Base-by-base conservation (phyloP, 2,113 vertebrate species). In the Corythornis madagascariensis region DNA sequence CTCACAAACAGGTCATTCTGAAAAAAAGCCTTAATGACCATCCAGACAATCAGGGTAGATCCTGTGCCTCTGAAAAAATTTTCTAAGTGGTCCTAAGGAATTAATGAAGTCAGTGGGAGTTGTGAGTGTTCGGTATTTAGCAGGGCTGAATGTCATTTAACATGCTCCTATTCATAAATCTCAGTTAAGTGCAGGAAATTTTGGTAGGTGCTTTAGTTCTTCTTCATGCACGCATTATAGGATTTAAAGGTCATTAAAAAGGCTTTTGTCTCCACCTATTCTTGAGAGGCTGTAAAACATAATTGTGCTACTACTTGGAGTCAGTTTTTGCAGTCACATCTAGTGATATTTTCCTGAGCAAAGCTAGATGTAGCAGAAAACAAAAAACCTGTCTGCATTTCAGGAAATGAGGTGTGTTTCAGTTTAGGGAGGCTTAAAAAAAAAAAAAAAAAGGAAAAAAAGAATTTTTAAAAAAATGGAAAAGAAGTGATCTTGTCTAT, bases 391-490 rank as follows among this genome's bases (percentile, higher is more conserved):
- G 33, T 52, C 47, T 81, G 48, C 11, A 29, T 82, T 81, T 92
- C 65, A 84, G 77, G 42, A 93, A 72, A 57, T 25, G 15, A 80
- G 3, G 8, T 70, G 9, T 50, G 28, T 47, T 70, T 77, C 11
- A 63, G 11, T 47, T 83, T 52, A 88, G 29, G 88, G 15, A 56
- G 14, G 21, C 10, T 33, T 40, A 53, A 31, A 71, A 29, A 38
- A 10, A 76, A 56, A 73, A 18, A 4, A 73, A 60, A 2, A 31
- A 59, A 15, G 42, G 12, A 11, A 2, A 1, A 59, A 16, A 10
- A 3, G 1, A 5, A 7, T 28, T 7, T 4, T 2, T 2, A 7
- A 21, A 35, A 67, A 24, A 4, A 50, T 61, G 1, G 2, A 56
- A 71, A 64, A 57, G 6, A 17, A 1, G 1, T 26, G 15, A 82